Conservation (phyloP, 2,113 vertebrate species). For the Scalopus aquaticus region DNA sequence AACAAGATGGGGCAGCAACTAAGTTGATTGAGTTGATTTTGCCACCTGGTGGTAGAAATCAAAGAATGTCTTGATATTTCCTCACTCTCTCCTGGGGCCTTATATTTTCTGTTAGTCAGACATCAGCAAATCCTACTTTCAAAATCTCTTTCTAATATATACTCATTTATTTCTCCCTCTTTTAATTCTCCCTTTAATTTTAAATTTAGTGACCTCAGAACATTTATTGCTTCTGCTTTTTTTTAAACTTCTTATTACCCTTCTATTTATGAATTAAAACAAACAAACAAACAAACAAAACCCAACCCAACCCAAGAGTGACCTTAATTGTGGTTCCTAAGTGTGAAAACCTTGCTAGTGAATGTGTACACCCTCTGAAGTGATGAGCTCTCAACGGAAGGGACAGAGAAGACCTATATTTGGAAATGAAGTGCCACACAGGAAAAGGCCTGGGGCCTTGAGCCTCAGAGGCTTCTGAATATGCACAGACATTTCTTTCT, state of each 20-base stretch:
- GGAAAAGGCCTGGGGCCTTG: constrained; percentile 23
- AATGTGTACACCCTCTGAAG: constrained; percentile 23
- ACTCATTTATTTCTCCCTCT: constrained; percentile 18
- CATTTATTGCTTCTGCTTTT: background rate
- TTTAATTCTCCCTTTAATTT: constrained; percentile 33
- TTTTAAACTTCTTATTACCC: background rate
- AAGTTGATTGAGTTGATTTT: background rate
- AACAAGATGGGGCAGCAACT: background rate
- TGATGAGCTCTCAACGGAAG: background rate
- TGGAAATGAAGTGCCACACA: background rate
- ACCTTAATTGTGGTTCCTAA: constrained; percentile 24
- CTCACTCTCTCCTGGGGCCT: background rate
- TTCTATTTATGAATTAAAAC: background rate
- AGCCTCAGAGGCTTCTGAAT: background rate
- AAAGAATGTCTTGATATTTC: background rate
- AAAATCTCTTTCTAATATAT: background rate
- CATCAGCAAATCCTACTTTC: background rate
- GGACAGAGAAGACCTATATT: background rate
- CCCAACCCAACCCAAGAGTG: background rate
- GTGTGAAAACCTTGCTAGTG: background rate
- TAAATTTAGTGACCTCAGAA: background rate
- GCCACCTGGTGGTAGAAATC: background rate
- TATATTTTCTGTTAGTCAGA: background rate
- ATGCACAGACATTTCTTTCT: background rate
- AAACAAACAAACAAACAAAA: background rate